phyloP scores from a whole-genome alignment of 2,888 invertebrate species.

The Sclerodermus sp. region DNA sequence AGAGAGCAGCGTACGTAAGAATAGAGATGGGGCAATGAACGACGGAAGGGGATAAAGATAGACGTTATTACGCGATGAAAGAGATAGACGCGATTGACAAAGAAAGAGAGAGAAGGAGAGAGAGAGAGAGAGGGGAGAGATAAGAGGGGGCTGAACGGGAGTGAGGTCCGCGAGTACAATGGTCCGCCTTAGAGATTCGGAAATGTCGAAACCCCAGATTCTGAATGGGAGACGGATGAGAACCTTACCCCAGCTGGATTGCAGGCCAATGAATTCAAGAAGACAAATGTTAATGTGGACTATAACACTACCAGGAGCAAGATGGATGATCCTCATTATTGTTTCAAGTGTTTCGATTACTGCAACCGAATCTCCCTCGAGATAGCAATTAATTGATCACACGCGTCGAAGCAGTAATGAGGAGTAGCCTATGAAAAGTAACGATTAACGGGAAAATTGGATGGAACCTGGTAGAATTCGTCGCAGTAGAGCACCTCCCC shows the following conservation, averaged over 20 bases:
- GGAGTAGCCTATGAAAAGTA: no score
- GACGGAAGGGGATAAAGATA: slow-evolving; percentile 6
- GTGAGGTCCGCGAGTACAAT: slow-evolving; percentile 38
- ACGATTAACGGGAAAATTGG: no score
- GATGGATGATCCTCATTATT: neutral
- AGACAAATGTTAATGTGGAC: slow-evolving; percentile 46
- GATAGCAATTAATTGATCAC: no score
- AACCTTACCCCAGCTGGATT: slow-evolving; percentile 44
- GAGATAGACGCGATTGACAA: slow-evolving; percentile 6
- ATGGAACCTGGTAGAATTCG: no score
- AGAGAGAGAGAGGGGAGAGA: neutral
- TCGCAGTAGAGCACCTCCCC: no score
- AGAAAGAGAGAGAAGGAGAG: neutral
- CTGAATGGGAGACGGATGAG: slow-evolving; percentile 55
- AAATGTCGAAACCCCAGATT: slow-evolving; percentile 48
- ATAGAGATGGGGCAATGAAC: slow-evolving; percentile 5
- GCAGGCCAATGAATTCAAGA: slow-evolving; percentile 43
- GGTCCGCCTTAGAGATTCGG: slow-evolving; percentile 48
- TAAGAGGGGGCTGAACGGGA: neutral
- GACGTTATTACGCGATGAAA: slow-evolving; percentile 17
- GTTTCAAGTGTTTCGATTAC: no score
- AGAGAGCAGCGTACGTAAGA: slow-evolving; percentile 13
- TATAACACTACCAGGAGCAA: slow-evolving; percentile 21
- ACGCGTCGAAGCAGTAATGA: no score
- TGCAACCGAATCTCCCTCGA: no score